Evolutionary conservation across 2,113 vertebrate species (phyloP).

Genomic region (Perca flavescens): DNA sequence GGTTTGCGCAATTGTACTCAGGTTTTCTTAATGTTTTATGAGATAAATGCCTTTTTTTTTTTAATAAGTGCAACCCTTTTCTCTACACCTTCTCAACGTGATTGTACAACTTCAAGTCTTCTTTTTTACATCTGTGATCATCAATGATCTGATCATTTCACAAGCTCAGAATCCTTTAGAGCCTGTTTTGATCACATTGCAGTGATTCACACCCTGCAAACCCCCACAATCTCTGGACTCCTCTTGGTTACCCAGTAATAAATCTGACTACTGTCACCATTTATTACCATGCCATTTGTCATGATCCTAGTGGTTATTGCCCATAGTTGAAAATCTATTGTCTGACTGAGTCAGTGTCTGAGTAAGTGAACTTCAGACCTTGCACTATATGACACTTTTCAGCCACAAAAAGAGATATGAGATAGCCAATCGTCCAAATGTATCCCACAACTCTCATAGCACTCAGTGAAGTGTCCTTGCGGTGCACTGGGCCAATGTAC

Average conservation of each 20-base stretch:
- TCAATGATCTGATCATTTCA: neutral
- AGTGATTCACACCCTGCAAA: constrained; percentile 11
- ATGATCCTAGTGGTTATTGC: constrained; percentile 25
- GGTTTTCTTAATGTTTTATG: neutral
- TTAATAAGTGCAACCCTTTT: neutral
- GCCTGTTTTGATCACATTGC: neutral
- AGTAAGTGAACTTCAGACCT: constrained; percentile 47
- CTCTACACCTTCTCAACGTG: neutral
- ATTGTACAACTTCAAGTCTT: neutral
- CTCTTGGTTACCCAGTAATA: constrained; percentile 31
- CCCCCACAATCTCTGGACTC: constrained; percentile 5
- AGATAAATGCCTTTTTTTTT: neutral
- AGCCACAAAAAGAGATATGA: constrained; percentile 19
- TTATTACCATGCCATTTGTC: constrained; percentile 48
- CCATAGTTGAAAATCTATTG: constrained; percentile 20
- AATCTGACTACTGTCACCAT: constrained; percentile 45
- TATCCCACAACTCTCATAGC: constrained; percentile 34
- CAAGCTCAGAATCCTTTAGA: constrained; percentile 7
- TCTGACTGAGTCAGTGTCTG: constrained; percentile 26
- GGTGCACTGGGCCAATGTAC: neutral
- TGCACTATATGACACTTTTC: constrained; percentile 19
- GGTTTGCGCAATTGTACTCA: neutral
- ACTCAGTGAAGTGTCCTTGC: constrained; percentile 21
- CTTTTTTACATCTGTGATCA: too few species aligned
- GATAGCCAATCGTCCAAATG: constrained; percentile 21